These are phyloP conservation scores for Cottoperca gobio DNA, from an alignment of 2,797 vertebrate genomes.

Conservation along the genomic window DNA sequence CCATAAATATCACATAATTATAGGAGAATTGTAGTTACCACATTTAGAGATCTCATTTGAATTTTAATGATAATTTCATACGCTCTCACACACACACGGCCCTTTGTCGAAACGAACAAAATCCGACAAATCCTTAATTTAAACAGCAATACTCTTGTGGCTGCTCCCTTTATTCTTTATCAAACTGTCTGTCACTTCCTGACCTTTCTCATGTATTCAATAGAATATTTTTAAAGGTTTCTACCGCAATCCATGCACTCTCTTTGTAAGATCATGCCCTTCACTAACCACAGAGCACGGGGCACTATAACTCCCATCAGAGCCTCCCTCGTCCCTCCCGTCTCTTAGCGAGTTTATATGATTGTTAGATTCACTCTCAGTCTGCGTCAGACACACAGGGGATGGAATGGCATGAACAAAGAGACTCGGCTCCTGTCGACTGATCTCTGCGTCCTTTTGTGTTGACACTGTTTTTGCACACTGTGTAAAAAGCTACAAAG, in stretches of 20 bases:
- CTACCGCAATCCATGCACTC: constrained; percentile 38
- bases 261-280: constrained; percentile 67
- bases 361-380: constrained; percentile 46
- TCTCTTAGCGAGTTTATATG: constrained; percentile 34
- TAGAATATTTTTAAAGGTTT: constrained; percentile 65
- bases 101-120: constrained; percentile 28
- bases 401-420: constrained; percentile 67
- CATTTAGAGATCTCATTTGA: neutral
- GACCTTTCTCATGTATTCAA: constrained; percentile 76
- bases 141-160: constrained; percentile 34
- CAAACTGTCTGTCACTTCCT: constrained; percentile 60
- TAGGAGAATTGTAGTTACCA: neutral
- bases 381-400: constrained; percentile 59
- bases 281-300: constrained; percentile 57
- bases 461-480: constrained; percentile 63
- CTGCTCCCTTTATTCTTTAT: constrained; percentile 54
- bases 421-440: constrained; percentile 56
- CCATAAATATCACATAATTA: neutral
- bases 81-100: neutral
- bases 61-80: neutral
- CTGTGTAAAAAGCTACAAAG: constrained; percentile 78
- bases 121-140: constrained; percentile 29
- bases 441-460: constrained; percentile 72
- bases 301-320: constrained; percentile 46
- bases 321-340: constrained; percentile 41